Conservation (phyloP, 2,888 invertebrate species). For the Dascillus cervinus region DNA sequence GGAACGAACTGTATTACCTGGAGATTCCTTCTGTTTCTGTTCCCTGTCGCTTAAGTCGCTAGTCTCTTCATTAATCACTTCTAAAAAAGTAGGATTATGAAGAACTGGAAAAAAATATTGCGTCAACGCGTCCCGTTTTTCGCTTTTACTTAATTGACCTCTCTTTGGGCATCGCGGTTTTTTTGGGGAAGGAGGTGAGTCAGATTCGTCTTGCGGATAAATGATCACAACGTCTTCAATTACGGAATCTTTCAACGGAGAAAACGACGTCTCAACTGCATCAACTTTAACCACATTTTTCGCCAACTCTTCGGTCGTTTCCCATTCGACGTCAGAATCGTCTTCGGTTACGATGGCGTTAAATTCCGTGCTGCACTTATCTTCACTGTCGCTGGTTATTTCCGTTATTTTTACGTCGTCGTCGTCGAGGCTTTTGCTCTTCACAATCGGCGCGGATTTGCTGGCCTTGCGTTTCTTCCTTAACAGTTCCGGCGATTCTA, state of each 20-base stretch:
- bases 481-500: constrained; percentile 35
- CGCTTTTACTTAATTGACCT: too few relatives aligned
- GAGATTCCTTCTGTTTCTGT: too few relatives aligned
- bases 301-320: constrained; percentile 44
- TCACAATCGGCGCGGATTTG: constrained; percentile 19
- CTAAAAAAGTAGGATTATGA: constrained; percentile 59
- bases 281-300: constrained; percentile 30
- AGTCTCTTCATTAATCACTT: constrained; percentile 71
- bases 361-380: constrained; percentile 38
- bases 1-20: too few relatives aligned
- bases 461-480: constrained; percentile 14
- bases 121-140: constrained; percentile 50
- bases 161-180: constrained; percentile 44
- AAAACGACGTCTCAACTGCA: constrained; percentile 41
- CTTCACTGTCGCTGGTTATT: constrained; percentile 32
- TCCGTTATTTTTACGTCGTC: constrained; percentile 40
- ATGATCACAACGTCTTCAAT: constrained; percentile 31
- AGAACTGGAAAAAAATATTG: constrained; percentile 51
- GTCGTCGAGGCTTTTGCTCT: constrained; percentile 39
- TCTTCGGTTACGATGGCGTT: constrained; percentile 55
- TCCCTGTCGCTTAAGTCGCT: constrained; percentile 55
- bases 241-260: constrained; percentile 38
- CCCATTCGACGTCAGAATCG: constrained; percentile 56
- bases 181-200: constrained; percentile 28
- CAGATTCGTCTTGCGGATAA: constrained; percentile 52